phyloP scores from a whole-genome alignment of 1,140 invertebrate species.

The Drosophila rhopaloa region DNA sequence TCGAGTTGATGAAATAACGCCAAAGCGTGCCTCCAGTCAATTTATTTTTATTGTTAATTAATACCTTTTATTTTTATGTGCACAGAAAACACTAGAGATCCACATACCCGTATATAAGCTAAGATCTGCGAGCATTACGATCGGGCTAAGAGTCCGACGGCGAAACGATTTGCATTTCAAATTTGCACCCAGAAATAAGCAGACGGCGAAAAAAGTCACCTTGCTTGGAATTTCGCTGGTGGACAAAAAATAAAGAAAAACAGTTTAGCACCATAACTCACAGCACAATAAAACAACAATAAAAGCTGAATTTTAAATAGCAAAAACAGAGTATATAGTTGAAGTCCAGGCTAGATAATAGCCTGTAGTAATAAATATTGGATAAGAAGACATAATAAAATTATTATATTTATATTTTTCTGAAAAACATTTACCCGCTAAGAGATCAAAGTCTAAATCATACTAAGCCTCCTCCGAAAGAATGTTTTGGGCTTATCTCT shows the following conservation, averaged over 20 bases:
- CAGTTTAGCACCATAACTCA: slow-evolving; percentile 56
- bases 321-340: background rate
- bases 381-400: background rate
- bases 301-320: slow-evolving; percentile 39
- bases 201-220: slow-evolving; percentile 70
- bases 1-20: slow-evolving; percentile 68
- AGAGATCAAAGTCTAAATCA: slow-evolving; percentile 2
- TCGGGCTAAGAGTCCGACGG: slow-evolving; percentile 9
- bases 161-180: slow-evolving; percentile 73
- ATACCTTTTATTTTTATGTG: slow-evolving; percentile 77
- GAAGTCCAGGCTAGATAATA: background rate
- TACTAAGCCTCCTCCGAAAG: slow-evolving; percentile 2
- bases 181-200: slow-evolving; percentile 70
- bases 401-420: background rate
- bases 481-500: slow-evolving; percentile 14
- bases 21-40: slow-evolving; percentile 79
- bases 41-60: slow-evolving; percentile 80
- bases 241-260: slow-evolving; percentile 33
- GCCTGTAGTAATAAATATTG: background rate
- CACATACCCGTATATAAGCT: slow-evolving; percentile 15
- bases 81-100: slow-evolving; percentile 44
- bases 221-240: slow-evolving; percentile 77
- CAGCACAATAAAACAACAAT: slow-evolving; percentile 37
- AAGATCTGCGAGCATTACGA: slow-evolving; percentile 43
- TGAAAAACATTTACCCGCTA: background rate